phyloP scores from a whole-genome alignment of 2,888 invertebrate genomes.

The Coleophora deauratella region DNA sequence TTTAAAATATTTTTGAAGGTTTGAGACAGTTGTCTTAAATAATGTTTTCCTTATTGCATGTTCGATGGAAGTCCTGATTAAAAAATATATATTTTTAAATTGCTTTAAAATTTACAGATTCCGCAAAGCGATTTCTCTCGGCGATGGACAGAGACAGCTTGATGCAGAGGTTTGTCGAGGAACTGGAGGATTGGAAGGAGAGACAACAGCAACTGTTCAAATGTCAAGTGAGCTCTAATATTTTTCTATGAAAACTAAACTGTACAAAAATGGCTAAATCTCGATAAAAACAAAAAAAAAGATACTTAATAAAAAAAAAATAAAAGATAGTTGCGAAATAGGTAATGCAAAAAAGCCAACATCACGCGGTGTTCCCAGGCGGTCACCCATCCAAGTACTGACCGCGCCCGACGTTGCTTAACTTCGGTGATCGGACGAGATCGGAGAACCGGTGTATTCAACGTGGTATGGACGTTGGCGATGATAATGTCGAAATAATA shows the following conservation, averaged over 20 bases:
- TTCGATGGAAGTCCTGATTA: no score
- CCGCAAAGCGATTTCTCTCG: slow-evolving; percentile 30
- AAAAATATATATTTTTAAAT: no score
- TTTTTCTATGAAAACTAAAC: no score
- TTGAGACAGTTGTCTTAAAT: no score
- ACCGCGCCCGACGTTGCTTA: slow-evolving; percentile 66
- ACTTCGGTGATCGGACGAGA: slow-evolving; percentile 71
- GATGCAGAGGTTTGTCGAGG: slow-evolving; percentile 75
- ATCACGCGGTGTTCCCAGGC: slow-evolving; percentile 60
- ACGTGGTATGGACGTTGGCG: slow-evolving; percentile 55
- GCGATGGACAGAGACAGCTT: slow-evolving; percentile 39
- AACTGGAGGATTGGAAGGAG: slow-evolving; percentile 83
- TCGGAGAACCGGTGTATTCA: slow-evolving; percentile 67
- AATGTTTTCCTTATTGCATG: no score
- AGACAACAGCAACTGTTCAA: slow-evolving; percentile 77
- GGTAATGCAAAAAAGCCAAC: slow-evolving; percentile 50
- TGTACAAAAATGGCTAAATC: no score
- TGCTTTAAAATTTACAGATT: slow-evolving; percentile 25
- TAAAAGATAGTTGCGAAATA: no score
- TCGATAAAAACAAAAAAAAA: no score
- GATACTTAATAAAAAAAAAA: no score
- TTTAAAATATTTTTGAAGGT: no score
- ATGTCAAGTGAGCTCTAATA: slow-evolving; percentile 54
- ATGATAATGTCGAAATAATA: no score
- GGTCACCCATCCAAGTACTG: slow-evolving; percentile 70